A percentile compares a stretch with the other conserved stretches of the same genome.
These are phyloP conservation scores for Delphinus delphis DNA, from an alignment of 2,113 vertebrate genomes.

Conservation along the genomic window DNA sequence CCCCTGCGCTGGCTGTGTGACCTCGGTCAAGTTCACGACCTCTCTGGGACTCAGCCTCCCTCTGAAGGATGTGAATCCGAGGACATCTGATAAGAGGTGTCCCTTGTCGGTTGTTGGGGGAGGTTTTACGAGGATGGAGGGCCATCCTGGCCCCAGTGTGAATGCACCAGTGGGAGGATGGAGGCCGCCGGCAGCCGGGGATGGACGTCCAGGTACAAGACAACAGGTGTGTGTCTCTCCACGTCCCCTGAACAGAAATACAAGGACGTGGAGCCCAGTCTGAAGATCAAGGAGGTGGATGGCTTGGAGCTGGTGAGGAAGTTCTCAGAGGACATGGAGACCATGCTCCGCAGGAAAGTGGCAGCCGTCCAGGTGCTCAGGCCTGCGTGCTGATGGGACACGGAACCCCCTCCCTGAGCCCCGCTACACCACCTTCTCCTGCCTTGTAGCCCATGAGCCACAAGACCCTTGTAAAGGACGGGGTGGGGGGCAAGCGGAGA, in stretches of 20 bases:
- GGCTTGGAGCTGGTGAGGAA: constrained; percentile 93
- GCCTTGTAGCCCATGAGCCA: neutral
- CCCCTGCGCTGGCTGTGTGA: neutral
- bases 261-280: constrained; percentile 91
- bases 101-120: neutral
- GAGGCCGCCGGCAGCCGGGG: neutral
- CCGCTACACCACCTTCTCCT: neutral
- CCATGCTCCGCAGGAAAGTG: constrained; percentile 95
- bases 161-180: rapidly evolving
- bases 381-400: neutral
- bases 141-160: neutral
- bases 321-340: constrained; percentile 96
- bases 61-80: neutral
- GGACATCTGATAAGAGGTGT: neutral
- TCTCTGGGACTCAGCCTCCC: neutral
- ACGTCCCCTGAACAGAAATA: constrained; percentile 88
- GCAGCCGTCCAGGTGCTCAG: constrained; percentile 92
- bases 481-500: too few species aligned
- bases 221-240: rapidly evolving
- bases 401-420: neutral
- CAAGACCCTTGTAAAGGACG: neutral
- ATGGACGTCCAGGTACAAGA: neutral
- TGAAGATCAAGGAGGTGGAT: constrained; percentile 93
- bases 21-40: neutral
- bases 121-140: neutral